These are phyloP conservation scores for Epinotia nisella DNA, from an alignment of 2,888 invertebrate genomes.

Conservation along the genomic window DNA sequence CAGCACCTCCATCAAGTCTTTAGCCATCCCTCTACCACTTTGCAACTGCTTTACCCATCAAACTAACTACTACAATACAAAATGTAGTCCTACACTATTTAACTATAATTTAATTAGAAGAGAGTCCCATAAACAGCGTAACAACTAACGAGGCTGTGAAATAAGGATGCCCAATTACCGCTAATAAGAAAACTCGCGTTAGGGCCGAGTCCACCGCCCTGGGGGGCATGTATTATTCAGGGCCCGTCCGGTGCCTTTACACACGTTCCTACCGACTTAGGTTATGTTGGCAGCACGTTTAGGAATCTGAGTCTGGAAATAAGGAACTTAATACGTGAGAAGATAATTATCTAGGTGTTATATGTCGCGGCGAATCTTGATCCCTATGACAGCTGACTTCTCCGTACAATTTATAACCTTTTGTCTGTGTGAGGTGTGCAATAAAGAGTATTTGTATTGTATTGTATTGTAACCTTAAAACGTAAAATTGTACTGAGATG, in stretches of 20 bases:
- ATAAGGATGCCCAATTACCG: slow-evolving; percentile 32
- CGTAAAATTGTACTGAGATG: too few relatives aligned
- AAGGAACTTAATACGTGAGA: slow-evolving; percentile 1
- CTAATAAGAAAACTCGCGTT: slow-evolving; percentile 31
- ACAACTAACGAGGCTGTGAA: slow-evolving; percentile 30
- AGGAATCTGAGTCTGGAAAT: neutral
- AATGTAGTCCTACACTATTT: neutral
- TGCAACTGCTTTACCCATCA: neutral
- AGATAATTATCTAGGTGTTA: too few relatives aligned
- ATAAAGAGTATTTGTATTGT: too few relatives aligned
- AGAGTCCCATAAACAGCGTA: slow-evolving; percentile 18
- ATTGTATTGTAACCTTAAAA: too few relatives aligned
- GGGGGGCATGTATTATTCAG: slow-evolving; percentile 29
- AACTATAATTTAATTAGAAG: slow-evolving; percentile 30
- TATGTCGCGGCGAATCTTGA: too few relatives aligned
- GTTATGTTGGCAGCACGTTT: slow-evolving; percentile 14
- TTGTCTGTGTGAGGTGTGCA: too few relatives aligned
- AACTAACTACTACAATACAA: neutral
- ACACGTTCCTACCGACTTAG: slow-evolving; percentile 5
- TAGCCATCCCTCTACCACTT: neutral
- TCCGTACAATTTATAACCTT: too few relatives aligned
- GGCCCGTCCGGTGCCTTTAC: slow-evolving; percentile 8
- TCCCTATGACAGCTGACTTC: too few relatives aligned
- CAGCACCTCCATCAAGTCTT: neutral
- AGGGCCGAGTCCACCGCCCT: slow-evolving; percentile 16